Base-by-base conservation (phyloP, 2,113 vertebrate genomes). In the Triplophysa tibetana region DNA sequence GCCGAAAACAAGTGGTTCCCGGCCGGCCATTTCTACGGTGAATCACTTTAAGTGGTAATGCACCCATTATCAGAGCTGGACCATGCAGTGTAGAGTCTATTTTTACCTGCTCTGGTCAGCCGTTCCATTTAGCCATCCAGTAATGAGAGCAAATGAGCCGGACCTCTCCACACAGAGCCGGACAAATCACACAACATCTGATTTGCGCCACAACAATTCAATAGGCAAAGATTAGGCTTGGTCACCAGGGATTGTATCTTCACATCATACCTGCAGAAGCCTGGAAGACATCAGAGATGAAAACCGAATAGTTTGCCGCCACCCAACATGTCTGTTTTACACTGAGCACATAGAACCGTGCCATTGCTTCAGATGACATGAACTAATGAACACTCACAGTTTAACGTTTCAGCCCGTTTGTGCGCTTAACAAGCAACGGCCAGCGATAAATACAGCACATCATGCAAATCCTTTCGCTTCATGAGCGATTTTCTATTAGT, bases 131-230 rank as follows among this genome's bases (percentile, higher is more conserved):
- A 90, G 88, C 90, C 90, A 81, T 85, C 83, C 87, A 29, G 87
- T 90, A 90, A 91, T 91, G 89, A 90, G 88, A 88, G 86, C 88
- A 90, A 92, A 92, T 91, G 88, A 92, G 85, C 83, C 79, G 84
- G 82, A 83, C 85, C 86, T 88, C 86, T 90, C 82, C 43, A 87
- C 83, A 84, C 33, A 82, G 86, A 77, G 85, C 88, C 83, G 73
- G 84, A 75, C 84, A 86, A 90, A 90, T 91, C 88, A 88, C 63
- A 86, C 65, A 83, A 80, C 48, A 81, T 83, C 41, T 75, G 66
- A 75, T 84, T 70, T 80, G 79, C 84, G 52, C 23, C 68, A 70
- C 62, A 65, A 45, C 67, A 82, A 67, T 79, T 72, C 67, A 50
- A 78, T 48, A 78, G 75, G 33, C 4, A 7, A 17, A 75, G 45